Percentiles rank a stretch among this genome's conserved stretches.
Evolutionary conservation across 2,113 vertebrate genomes (phyloP).

Genomic region (Procapra przewalskii): DNA sequence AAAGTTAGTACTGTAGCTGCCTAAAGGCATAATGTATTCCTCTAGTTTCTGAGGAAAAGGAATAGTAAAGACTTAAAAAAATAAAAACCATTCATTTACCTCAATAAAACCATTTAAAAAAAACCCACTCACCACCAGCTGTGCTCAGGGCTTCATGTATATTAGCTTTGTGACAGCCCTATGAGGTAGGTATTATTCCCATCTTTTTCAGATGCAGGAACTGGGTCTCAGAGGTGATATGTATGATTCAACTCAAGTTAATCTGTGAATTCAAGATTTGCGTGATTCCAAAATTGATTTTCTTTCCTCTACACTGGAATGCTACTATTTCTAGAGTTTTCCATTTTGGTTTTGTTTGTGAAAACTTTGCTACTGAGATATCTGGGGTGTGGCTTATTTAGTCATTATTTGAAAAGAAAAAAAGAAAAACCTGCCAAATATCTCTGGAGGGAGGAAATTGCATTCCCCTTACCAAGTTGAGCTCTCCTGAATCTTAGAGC

Average conservation of each 20-base stretch:
- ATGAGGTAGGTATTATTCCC: not conserved
- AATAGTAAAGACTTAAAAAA: not conserved
- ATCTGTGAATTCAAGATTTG: not conserved
- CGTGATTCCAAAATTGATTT: not conserved
- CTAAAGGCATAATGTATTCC: not conserved
- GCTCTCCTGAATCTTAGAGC: not conserved
- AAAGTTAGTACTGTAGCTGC: not conserved
- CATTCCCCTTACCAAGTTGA: not conserved
- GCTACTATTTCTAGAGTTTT: constrained; percentile 11
- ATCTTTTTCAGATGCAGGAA: not conserved
- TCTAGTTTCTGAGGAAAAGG: not conserved
- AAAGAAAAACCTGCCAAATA: not conserved
- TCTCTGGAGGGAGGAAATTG: not conserved
- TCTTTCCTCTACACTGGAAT: not conserved
- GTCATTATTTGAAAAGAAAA: constrained; percentile 25
- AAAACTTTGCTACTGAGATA: not conserved
- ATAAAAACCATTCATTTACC: not conserved
- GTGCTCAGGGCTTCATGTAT: not conserved
- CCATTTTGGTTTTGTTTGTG: not conserved
- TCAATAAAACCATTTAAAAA: not conserved
- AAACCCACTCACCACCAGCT: not conserved
- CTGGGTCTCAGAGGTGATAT: not conserved
- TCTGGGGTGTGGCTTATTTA: not conserved
- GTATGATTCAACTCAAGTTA: not conserved
- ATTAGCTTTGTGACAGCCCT: not conserved